phyloP scores from a whole-genome alignment of 2,797 vertebrate species.

The Rhinella marina region DNA sequence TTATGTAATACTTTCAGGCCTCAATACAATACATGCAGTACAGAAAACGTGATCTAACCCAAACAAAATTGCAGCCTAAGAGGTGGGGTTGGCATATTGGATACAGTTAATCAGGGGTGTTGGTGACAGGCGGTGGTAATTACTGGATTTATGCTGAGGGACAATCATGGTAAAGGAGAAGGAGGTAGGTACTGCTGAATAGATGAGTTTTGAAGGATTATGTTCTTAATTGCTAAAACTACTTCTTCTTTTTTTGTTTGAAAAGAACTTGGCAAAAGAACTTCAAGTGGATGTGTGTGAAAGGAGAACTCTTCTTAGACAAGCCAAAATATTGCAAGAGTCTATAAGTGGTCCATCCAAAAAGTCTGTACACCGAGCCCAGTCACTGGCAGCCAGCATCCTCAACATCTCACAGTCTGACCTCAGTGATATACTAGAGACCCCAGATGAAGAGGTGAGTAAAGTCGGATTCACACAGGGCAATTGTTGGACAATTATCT shows the following conservation, averaged over 20 bases:
- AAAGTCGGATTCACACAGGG: neutral
- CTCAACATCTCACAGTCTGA: conserved; percentile 90
- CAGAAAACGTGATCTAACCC: neutral
- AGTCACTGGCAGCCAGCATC: conserved; percentile 88
- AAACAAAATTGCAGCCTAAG: neutral
- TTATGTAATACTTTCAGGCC: too few relatives aligned
- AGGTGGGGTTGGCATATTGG: neutral
- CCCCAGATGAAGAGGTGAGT: conserved; percentile 81
- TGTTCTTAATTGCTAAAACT: neutral
- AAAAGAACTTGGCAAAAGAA: conserved; percentile 82
- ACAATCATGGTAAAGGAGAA: neutral
- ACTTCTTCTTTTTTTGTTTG: conserved; percentile 28
- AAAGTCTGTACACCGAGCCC: conserved; percentile 85
- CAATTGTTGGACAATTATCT: too few relatives aligned
- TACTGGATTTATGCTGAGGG: neutral
- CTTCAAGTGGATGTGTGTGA: conserved; percentile 81
- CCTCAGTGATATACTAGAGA: conserved; percentile 86
- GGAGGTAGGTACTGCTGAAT: neutral
- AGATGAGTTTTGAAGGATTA: neutral
- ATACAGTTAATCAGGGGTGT: neutral
- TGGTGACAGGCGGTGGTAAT: neutral
- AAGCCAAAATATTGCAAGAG: conserved; percentile 72
- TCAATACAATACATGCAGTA: too few relatives aligned
- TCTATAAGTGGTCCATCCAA: conserved; percentile 73
- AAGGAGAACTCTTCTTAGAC: conserved; percentile 79